Evolutionary conservation across 2,113 vertebrate genomes (phyloP).

Genomic region (Cnemophilus loriae): DNA sequence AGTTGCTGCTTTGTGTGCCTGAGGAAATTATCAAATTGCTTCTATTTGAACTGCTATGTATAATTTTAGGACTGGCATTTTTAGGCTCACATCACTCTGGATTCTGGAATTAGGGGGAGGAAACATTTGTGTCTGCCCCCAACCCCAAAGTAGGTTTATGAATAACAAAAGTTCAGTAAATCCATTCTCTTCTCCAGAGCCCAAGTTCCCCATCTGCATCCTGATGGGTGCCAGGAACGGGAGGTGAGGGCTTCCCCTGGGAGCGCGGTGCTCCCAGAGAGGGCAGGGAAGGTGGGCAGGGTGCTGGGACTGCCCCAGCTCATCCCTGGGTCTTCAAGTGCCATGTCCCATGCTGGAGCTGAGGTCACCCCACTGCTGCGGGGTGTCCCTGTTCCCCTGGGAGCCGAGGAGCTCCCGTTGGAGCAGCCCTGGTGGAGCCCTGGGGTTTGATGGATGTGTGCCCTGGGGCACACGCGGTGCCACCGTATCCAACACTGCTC

Average conservation of each 20-base stretch:
- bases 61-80: background rate
- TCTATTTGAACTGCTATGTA: background rate
- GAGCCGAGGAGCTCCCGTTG: background rate
- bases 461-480: accelerated
- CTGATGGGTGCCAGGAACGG: background rate
- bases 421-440: background rate
- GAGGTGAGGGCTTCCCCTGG: no score
- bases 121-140: background rate
- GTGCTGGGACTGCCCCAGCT: background rate
- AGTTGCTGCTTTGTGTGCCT: background rate
- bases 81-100: background rate
- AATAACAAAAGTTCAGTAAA: background rate
- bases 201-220: background rate
- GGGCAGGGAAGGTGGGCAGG: accelerated
- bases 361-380: background rate
- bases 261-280: background rate
- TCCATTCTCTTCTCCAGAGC: background rate
- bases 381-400: background rate
- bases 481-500: accelerated
- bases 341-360: background rate
- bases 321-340: background rate
- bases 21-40: conserved; percentile 8
- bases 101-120: background rate
- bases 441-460: background rate
- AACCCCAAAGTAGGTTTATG: background rate